Conservation (phyloP, 2,797 vertebrate genomes). For the Peromyscus eremicus region DNA sequence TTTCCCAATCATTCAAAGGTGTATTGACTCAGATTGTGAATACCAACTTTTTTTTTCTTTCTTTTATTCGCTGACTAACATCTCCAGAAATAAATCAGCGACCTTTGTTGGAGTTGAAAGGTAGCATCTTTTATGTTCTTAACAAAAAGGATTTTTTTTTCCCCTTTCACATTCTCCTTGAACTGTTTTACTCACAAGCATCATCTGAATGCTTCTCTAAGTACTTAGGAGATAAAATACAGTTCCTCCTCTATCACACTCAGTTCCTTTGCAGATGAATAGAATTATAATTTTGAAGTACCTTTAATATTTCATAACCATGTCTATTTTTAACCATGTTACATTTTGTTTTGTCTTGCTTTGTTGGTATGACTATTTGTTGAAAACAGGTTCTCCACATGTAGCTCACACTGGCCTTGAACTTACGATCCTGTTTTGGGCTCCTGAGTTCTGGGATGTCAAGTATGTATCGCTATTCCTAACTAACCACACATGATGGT, state of each 20-base stretch:
- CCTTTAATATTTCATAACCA: background rate
- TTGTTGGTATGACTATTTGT: background rate
- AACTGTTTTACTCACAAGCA: background rate
- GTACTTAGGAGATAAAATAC: background rate
- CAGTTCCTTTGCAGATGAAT: background rate
- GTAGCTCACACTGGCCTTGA: background rate
- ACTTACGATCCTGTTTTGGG: background rate
- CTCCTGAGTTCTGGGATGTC: background rate
- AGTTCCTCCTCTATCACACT: background rate
- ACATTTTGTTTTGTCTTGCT: background rate
- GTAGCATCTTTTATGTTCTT: constrained; percentile 36
- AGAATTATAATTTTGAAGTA: constrained; percentile 41
- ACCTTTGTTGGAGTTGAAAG: constrained; percentile 11
- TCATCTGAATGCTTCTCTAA: background rate
- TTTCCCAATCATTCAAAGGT: constrained; percentile 39
- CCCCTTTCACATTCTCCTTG: background rate
- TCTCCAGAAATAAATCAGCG: constrained; percentile 21
- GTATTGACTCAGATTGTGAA: background rate
- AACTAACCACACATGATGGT: background rate
- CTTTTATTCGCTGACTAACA: constrained; percentile 36
- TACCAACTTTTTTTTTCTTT: background rate
- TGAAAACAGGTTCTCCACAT: background rate
- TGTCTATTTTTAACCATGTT: constrained; percentile 1
- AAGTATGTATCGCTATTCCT: too few relatives aligned
- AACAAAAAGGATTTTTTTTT: background rate